These are phyloP conservation scores for Octonoba sinensis DNA, from an alignment of 2,888 invertebrate genomes.

Conservation along the genomic window DNA sequence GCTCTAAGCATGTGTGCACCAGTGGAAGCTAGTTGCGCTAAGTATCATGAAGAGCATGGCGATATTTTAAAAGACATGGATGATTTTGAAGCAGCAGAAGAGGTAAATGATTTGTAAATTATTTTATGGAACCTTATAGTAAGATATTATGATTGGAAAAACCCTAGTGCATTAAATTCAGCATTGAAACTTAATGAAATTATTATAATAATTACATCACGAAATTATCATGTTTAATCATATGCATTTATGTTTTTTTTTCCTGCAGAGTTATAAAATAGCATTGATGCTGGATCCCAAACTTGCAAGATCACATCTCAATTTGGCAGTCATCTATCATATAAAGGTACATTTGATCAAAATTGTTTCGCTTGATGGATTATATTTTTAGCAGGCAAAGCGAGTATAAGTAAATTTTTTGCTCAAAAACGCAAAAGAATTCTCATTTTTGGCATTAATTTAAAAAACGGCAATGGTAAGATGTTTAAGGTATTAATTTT, in stretches of 20 bases:
- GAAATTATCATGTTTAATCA: too few relatives aligned
- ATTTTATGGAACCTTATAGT: not conserved
- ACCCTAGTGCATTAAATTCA: too few relatives aligned
- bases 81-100: constrained; percentile 66
- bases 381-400: too few relatives aligned
- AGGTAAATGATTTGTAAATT: constrained; percentile 55
- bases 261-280: constrained; percentile 66
- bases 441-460: too few relatives aligned
- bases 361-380: too few relatives aligned
- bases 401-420: too few relatives aligned
- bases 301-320: constrained; percentile 66
- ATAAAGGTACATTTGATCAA: constrained; percentile 67
- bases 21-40: constrained; percentile 65
- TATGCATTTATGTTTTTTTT: constrained; percentile 7
- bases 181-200: too few relatives aligned
- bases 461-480: too few relatives aligned
- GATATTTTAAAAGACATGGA: constrained; percentile 67
- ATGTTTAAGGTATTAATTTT: too few relatives aligned
- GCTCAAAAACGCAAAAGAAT: too few relatives aligned
- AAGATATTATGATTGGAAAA: too few relatives aligned
- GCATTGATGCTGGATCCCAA: constrained; percentile 66
- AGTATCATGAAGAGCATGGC: constrained; percentile 67
- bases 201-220: too few relatives aligned
- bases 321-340: constrained; percentile 67
- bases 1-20: constrained; percentile 65